Evolutionary conservation across 2,113 vertebrate genomes (phyloP), one percentile per base, ranked within the genome.

Genomic region (Trichechus manatus): DNA sequence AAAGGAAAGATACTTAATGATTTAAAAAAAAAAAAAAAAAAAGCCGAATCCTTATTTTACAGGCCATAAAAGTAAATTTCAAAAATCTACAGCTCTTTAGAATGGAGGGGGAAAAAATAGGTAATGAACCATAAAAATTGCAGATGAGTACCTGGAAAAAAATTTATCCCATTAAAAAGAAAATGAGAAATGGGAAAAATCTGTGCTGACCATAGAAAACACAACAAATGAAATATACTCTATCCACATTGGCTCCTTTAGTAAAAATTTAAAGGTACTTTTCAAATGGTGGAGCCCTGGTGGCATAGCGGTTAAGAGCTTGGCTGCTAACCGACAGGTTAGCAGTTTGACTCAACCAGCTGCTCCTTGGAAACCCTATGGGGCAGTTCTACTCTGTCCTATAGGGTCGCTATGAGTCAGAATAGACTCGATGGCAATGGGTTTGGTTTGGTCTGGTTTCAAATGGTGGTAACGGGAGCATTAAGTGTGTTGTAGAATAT

Each of bases 61-160:
- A 31, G 93, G 79, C 29, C 59, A 70, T 89, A 78, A 86, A 94
- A 94, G 80, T 50, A 84, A 81, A 87, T 83, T 89, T 84, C 59
- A 88, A 77, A 75, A 61, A 82, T 50, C 33, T 95, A 77, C 11
- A 91, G 9, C 80, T 94, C 68, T 85, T 93, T 95, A 63, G 53
- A 93, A 53, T 75, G 3, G 74, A 82, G 19, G 25, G 5, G 22
- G 39, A 4, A 47, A 80, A 66, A 97, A n/a, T 78, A 87, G 93
- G 25, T 61, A 89, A 91, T 85, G 11, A 89, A 86, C 31, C 27
- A 96, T 36, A 87, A 91, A 86, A 95, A 95, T 88, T 74, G 1
- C 5, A 88, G 66, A 0, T 77, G 23, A 92, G 19, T 70, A 66
- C 31, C 72, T 87, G 2, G 53, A 66, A n/a, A 29, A 68, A 33